Percentiles rank a stretch among this genome's conserved stretches.
These are phyloP conservation scores for Gasteruption jaculator DNA, from an alignment of 2,888 invertebrate species.

Conservation along the genomic window DNA sequence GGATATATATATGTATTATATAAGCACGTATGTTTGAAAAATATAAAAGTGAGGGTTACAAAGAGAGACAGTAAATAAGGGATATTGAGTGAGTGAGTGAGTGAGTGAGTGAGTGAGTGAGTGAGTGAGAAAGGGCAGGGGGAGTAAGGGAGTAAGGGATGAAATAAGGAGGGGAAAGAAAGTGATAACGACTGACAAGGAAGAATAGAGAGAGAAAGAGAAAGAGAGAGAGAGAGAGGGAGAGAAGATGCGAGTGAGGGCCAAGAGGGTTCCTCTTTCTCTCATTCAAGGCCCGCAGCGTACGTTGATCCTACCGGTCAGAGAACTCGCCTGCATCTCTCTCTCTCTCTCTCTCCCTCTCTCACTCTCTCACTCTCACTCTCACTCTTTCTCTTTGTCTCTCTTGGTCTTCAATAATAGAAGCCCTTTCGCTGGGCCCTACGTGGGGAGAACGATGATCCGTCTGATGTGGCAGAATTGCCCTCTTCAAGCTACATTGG, in stretches of 20 bases:
- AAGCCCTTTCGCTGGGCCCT: no score
- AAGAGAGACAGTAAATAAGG: slow-evolving; percentile 5
- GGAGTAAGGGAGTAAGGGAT: slow-evolving; percentile 9
- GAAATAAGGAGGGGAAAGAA: slow-evolving; percentile 11
- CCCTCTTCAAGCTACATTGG: no score
- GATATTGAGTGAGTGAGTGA: slow-evolving; percentile 1
- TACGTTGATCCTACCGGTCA: slow-evolving; percentile 40
- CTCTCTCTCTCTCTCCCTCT: slow-evolving; percentile 4
- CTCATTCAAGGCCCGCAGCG: slow-evolving; percentile 49
- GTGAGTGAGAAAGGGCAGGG: slow-evolving; percentile 10
- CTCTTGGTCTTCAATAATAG: background rate
- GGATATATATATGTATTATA: no score
- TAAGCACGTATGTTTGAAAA: slow-evolving; percentile 6
- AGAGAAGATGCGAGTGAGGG: slow-evolving; percentile 10
- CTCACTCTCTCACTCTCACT: slow-evolving; percentile 10
- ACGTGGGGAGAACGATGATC: no score
- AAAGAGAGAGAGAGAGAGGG: background rate
- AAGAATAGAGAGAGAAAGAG: slow-evolving; percentile 13
- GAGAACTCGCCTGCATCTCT: slow-evolving; percentile 16
- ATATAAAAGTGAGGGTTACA: slow-evolving; percentile 3
- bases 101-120: slow-evolving; percentile 7
- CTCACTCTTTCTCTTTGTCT: no score
- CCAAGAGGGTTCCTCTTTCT: slow-evolving; percentile 42
- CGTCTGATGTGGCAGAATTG: no score
- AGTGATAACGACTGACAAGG: no score